Percentiles rank a stretch among this genome's conserved stretches.
phyloP scores from a whole-genome alignment of 2,888 invertebrate species.

The Platerodrilus igneus region DNA sequence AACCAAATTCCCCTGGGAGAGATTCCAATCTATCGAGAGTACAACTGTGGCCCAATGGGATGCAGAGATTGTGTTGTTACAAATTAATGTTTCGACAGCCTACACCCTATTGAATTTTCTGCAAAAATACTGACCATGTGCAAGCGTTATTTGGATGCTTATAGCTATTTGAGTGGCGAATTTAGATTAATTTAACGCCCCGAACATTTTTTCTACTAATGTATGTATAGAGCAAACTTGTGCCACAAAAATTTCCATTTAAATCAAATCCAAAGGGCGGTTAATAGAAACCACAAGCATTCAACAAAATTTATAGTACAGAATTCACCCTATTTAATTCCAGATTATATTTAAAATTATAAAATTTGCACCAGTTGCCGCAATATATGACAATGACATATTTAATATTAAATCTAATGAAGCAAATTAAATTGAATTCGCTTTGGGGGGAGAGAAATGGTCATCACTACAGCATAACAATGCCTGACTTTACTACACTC shows the following conservation, averaged over 20 bases:
- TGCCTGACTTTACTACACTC: constrained; percentile 42
- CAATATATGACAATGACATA: constrained; percentile 11
- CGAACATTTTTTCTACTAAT: background rate
- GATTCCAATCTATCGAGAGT: constrained; percentile 37
- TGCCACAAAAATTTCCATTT: no score
- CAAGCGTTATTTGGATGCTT: background rate
- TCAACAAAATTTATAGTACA: no score
- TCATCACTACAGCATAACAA: constrained; percentile 47
- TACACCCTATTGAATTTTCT: background rate
- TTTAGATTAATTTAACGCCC: background rate
- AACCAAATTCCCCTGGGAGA: constrained; percentile 28
- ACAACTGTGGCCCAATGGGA: constrained; percentile 22
- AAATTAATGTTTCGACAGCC: background rate
- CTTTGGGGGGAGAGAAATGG: constrained; percentile 44
- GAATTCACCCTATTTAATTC: no score
- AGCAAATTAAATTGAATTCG: constrained; percentile 43
- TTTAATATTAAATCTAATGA: constrained; percentile 26
- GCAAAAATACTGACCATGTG: background rate
- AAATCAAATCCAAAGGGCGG: no score
- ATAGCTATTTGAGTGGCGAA: no score
- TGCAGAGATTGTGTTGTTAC: constrained; percentile 2
- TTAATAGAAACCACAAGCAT: no score
- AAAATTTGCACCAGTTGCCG: constrained; percentile 9
- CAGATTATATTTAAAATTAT: constrained; percentile 1
- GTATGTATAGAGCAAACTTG: no score